These are phyloP conservation scores for Lophotis ruficrista DNA, from an alignment of 2,113 vertebrate species.

Conservation along the genomic window DNA sequence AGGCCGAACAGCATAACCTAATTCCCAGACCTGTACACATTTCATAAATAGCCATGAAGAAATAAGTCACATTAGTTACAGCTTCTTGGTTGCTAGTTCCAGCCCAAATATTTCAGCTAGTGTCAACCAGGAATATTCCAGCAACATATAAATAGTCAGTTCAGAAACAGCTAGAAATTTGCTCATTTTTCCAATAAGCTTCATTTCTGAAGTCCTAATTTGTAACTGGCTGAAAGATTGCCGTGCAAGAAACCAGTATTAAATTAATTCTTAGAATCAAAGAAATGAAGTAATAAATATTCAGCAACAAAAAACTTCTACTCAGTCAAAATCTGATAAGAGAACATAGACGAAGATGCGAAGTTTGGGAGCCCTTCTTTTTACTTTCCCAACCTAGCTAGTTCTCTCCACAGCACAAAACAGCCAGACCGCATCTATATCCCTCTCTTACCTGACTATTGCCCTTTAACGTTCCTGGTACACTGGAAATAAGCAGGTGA, in stretches of 20 bases:
- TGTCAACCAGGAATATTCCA: not conserved
- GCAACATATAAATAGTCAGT: not conserved
- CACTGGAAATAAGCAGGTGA: not conserved
- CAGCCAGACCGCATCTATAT: not conserved
- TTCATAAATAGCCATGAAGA: not conserved
- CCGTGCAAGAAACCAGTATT: not conserved
- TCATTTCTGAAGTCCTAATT: not conserved
- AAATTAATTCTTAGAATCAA: not conserved
- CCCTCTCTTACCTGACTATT: not conserved
- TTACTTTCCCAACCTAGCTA: rapidly evolving
- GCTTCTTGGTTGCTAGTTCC: not conserved
- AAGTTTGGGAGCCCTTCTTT: not conserved
- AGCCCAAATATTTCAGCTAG: not conserved
- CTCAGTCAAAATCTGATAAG: not conserved
- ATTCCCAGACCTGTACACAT: not conserved
- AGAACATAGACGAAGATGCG: not conserved
- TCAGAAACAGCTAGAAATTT: not conserved
- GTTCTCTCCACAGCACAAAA: not conserved
- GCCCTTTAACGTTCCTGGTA: not conserved
- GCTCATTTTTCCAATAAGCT: not conserved
- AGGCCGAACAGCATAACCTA: not conserved
- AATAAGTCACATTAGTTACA: not conserved
- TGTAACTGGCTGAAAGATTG: not conserved
- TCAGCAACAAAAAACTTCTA: not conserved
- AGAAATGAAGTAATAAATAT: not conserved